Evolutionary conservation across 1,140 invertebrate genomes (phyloP).

Genomic region (Aphelenchoides fujianensis): DNA sequence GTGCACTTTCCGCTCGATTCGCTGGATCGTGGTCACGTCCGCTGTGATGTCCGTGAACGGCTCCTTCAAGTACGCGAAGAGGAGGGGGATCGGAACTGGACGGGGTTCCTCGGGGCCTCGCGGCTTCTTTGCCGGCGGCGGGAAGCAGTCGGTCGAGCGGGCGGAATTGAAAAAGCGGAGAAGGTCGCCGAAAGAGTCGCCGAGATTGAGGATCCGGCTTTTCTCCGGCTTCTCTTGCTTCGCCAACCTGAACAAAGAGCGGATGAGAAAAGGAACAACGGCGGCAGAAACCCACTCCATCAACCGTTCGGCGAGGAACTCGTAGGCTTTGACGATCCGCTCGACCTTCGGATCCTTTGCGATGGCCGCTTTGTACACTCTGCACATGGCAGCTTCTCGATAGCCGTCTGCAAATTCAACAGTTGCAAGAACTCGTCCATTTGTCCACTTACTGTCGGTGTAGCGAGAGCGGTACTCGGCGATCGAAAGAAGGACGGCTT

Average conservation of each 20-base stretch:
- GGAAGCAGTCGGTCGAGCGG: too few relatives aligned
- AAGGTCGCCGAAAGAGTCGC: slow-evolving; percentile 15
- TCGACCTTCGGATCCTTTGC: background rate
- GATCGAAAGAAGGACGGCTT: slow-evolving; percentile 4
- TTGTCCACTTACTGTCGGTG: background rate
- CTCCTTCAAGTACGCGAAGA: slow-evolving; percentile 4
- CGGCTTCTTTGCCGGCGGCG: too few relatives aligned
- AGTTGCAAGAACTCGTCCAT: background rate
- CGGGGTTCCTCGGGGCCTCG: too few relatives aligned
- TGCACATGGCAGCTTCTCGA: slow-evolving; percentile 29
- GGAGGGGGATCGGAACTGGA: background rate
- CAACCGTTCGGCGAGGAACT: slow-evolving; percentile 28
- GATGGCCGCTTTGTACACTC: slow-evolving; percentile 40
- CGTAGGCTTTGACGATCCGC: slow-evolving; percentile 30
- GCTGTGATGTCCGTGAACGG: background rate
- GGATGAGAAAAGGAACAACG: too few relatives aligned
- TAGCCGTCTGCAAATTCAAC: slow-evolving; percentile 8
- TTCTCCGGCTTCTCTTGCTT: too few relatives aligned
- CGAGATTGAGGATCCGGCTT: too few relatives aligned
- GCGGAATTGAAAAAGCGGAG: slow-evolving; percentile 22
- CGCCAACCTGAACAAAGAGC: too few relatives aligned
- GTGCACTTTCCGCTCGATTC: too few relatives aligned
- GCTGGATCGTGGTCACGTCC: background rate
- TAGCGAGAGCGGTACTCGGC: background rate
- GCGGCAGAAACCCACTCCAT: slow-evolving; percentile 38